A percentile compares a stretch with the other conserved stretches of the same genome.
Conservation (phyloP, 2,888 invertebrate species). For the Zhuqinia jingwanae region DNA sequence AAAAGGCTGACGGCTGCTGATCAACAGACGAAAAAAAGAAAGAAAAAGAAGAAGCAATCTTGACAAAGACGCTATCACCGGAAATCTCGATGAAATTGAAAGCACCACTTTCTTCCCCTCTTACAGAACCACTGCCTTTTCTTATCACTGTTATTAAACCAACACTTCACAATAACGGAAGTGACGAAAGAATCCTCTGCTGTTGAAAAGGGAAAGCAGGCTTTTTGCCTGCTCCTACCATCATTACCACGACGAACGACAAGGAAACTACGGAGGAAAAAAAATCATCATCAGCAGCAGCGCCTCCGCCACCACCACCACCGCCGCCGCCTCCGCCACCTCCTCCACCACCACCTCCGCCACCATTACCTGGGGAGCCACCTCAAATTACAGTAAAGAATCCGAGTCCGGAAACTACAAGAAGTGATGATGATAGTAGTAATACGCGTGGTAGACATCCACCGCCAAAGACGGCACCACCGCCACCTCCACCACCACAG, state of each 20-base stretch:
- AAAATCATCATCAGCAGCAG: conserved; percentile 10
- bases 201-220: conserved; percentile 48
- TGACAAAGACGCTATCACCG: background rate
- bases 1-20: background rate
- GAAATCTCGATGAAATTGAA: conserved; percentile 41
- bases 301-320: conserved; percentile 23
- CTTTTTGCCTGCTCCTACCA: conserved; percentile 60
- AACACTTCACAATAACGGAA: conserved; percentile 25
- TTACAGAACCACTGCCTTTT: background rate
- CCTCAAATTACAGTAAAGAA: conserved; percentile 55
- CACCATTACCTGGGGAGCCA: conserved; percentile 41
- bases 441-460: background rate
- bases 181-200: conserved; percentile 30
- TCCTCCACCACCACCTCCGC: conserved; percentile 49
- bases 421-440: background rate
- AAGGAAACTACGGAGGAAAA: conserved; percentile 51
- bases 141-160: background rate
- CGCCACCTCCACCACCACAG: conserved; percentile 34
- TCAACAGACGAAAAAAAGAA: background rate
- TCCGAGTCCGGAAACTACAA: conserved; percentile 34
- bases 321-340: conserved; percentile 55
- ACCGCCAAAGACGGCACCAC: conserved; percentile 15
- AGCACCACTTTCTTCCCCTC: background rate
- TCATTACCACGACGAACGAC: conserved; percentile 64
- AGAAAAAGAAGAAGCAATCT: background rate